Evolutionary conservation across 2,113 vertebrate genomes (phyloP).

Genomic region (Cynopterus brachyotis): DNA sequence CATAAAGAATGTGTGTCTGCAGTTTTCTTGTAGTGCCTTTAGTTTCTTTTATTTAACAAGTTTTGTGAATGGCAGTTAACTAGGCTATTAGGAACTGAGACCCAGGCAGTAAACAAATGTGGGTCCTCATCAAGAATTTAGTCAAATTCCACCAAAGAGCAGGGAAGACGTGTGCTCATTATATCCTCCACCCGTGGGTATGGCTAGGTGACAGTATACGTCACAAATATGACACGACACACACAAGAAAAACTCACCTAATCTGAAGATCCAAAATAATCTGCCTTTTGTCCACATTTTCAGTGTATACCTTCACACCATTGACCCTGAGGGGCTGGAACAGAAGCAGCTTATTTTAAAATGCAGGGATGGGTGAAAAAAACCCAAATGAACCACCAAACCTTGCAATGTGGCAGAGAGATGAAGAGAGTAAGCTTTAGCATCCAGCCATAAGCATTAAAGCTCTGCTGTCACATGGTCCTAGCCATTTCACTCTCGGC

Average conservation of each 20-base stretch:
- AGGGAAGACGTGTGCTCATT: not conserved
- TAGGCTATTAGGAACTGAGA: not conserved
- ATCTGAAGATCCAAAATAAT: conserved; percentile 98
- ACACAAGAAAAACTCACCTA: conserved; percentile 86
- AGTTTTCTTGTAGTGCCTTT: not conserved
- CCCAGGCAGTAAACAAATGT: not conserved
- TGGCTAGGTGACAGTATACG: not conserved
- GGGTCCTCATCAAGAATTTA: not conserved
- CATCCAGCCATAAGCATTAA: accelerated
- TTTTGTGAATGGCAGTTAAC: not conserved
- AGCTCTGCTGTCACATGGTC: not conserved
- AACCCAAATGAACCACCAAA: not conserved
- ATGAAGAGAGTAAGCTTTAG: not conserved
- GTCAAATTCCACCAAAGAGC: not conserved
- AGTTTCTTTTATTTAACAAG: not conserved
- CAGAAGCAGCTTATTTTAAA: conserved; percentile 6
- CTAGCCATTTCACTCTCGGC: not conserved
- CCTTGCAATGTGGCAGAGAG: not conserved
- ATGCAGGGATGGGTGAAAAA: not conserved
- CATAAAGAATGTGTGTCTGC: not conserved
- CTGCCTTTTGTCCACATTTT: conserved; percentile 98
- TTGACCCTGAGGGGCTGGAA: conserved; percentile 95
- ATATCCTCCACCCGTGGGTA: not conserved
- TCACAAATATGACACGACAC: not conserved
- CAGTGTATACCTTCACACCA: conserved; percentile 97